Evolutionary conservation across 2,888 invertebrate genomes (phyloP), one percentile per base, ranked within the genome.

Genomic region (Phrixothrix hirtus): DNA sequence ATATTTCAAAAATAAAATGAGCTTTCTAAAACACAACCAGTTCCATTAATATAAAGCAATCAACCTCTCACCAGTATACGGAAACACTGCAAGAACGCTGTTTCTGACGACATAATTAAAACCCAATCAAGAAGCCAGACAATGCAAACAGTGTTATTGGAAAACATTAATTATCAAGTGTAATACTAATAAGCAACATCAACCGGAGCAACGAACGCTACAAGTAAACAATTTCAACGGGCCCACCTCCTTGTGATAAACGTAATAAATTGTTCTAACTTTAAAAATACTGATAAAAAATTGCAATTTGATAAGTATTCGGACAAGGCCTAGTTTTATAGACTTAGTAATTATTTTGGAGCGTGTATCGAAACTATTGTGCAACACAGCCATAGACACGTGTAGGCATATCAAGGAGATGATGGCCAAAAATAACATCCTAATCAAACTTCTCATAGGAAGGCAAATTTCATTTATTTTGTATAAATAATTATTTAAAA

Each of bases 171-270:
- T 55, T 63, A 58, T 61, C 63, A 34, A 45, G 54, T 46, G 25
- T 49, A 41, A n/a, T n/a, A n/a, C n/a, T n/a, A n/a, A n/a, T n/a
- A n/a, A n/a, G 44, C 35, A 54, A 55, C 42, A 48, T 30, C 43
- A 48, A 57, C 58, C 60, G 59, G 64, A 64, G 61, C 66, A 65
- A 62, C 63, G 66, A 63, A 66, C 66, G 65, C 57, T 57, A 54
- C 58, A 45, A 62, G 61, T 64, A 60, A 65, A 61, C 61, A 60
- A 55, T 58, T 55, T 45, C 57, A 49, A 35, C 51, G 37, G 48
- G 47, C 49, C 60, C 51, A 54, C 55, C 58, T 56, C 37, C 43
- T 32, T 21, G n/a, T n/a, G n/a, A n/a, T 16, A 16, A 34, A 34
- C 16, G 34, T 16, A 31, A 34, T 16, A 14, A 16, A 34, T 16